phyloP scores from a whole-genome alignment of 2,113 vertebrate species.

The Tyrannus savana region DNA sequence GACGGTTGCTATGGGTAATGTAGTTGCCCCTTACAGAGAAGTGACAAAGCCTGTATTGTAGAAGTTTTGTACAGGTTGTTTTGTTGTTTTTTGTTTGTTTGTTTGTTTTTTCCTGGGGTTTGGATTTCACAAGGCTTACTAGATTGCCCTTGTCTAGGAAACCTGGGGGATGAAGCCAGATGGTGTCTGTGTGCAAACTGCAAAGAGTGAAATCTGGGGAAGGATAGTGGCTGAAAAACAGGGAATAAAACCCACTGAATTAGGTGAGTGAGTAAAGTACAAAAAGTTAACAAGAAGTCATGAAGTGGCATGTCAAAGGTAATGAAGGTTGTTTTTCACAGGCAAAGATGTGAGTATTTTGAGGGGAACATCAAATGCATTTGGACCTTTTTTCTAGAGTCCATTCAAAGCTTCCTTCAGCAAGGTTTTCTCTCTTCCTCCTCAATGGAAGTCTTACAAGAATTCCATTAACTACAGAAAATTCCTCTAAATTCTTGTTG shows the following conservation, averaged over 20 bases:
- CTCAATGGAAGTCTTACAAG: not conserved
- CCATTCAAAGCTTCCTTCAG: not conserved
- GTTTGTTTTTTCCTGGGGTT: not conserved
- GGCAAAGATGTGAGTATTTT: not conserved
- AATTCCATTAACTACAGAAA: not conserved
- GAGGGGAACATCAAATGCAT: not conserved
- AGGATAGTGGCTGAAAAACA: not conserved
- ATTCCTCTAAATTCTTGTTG: not conserved
- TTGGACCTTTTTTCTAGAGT: not conserved
- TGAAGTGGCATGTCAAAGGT: not conserved
- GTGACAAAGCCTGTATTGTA: not conserved
- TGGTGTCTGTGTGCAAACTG: not conserved
- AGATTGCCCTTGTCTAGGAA: conserved; percentile 23
- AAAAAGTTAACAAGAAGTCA: conserved; percentile 8
- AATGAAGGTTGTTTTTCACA: not conserved
- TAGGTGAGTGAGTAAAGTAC: not conserved
- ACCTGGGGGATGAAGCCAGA: not conserved
- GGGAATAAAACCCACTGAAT: not conserved
- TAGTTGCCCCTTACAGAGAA: not conserved
- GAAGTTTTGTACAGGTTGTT: not conserved
- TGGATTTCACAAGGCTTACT: conserved; percentile 55
- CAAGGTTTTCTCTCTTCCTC: not conserved
- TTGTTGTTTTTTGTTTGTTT: not conserved
- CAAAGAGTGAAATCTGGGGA: not conserved
- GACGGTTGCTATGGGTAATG: not conserved